Evolutionary conservation across 2,797 vertebrate genomes (phyloP), one percentile per base, ranked within the genome.

Genomic region (Nyctibius grandis): DNA sequence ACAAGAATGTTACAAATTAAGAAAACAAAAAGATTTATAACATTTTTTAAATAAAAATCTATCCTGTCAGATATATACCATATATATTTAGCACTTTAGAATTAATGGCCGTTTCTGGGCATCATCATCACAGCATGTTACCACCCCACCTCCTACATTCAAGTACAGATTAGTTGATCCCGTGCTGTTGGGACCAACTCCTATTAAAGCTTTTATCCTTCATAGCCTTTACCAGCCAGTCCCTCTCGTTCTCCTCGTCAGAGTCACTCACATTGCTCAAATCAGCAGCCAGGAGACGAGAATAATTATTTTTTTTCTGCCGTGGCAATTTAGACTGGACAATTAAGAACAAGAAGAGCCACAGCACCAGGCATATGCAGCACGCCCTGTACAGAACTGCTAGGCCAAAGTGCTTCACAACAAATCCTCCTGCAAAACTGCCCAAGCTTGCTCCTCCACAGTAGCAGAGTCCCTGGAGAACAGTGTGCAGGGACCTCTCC

Each of bases 221-320:
- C 98, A 99, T 98, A 2, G 99, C 99, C 82, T 98, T 99, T 50
- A 98, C 98, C 9, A 99, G 98, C 99, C 99, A 99, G 97, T 99
- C 99, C 69, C 95, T 98, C 85, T 99, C 98, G 2, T 97, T 98
- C 12, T 98, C 99, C 4, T 98, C 98, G 4, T 99, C 99, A 0
- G 99, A 98, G 92, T 99, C 99, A 3, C 99, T 99, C 81, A 95
- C 95, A 54, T 99, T 99, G 12, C 98, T 99, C 6, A 96, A 98
- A 42, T 99, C 98, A 0, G 98, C 97, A 5, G 98, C 97, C 95
- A 99, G 95, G 38, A 99, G 98, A 26, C 98, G 98, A 0, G 99
- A 99, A 91, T 99, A 99, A 97, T 99, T 99, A 54, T 99, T 98
- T 91, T 98, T 98, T 73, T 97, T 98, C 91, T 98, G 98, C 20